A percentile compares a stretch with the other conserved stretches of the same genome.
Evolutionary conservation across 2,888 invertebrate species (phyloP).

Genomic region (Teleiodes luculella): DNA sequence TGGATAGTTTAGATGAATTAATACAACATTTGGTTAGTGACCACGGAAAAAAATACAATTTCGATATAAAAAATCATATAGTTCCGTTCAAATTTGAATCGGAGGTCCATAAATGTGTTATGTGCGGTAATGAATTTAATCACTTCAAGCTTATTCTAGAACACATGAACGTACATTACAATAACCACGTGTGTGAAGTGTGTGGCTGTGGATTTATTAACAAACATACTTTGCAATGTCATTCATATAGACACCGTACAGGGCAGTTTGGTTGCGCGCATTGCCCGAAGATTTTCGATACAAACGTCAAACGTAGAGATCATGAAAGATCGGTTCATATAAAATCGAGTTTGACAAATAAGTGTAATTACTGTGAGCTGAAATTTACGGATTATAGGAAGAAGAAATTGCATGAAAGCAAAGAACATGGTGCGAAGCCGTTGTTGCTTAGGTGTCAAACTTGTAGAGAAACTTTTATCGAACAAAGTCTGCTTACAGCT

Average conservation of each 20-base stretch:
- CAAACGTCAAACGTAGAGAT: constrained; percentile 52
- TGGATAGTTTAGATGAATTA: constrained; percentile 31
- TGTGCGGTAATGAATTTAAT: constrained; percentile 35
- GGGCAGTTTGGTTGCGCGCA: constrained; percentile 50
- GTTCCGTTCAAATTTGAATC: constrained; percentile 44
- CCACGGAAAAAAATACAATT: constrained; percentile 36
- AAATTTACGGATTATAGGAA: constrained; percentile 59
- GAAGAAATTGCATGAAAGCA: constrained; percentile 53
- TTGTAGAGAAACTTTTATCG: too few species aligned
- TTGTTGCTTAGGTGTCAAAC: too few species aligned
- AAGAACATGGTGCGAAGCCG: too few species aligned
- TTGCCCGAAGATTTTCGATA: constrained; percentile 65
- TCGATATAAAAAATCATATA: constrained; percentile 39
- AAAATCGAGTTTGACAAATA: constrained; percentile 37
- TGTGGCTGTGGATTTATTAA: constrained; percentile 59
- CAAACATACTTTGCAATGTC: constrained; percentile 27
- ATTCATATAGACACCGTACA: constrained; percentile 44
- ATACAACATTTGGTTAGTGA: constrained; percentile 33
- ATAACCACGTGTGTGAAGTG: constrained; percentile 68
- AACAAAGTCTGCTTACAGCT: too few species aligned
- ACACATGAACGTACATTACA: constrained; percentile 55
- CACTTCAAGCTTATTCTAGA: constrained; percentile 47
- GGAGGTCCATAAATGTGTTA: constrained; percentile 29
- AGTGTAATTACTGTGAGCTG: constrained; percentile 52
- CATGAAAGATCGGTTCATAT: constrained; percentile 61